A percentile compares a stretch with the other conserved stretches of the same genome.
Conservation (phyloP, 2,888 invertebrate species). For the Copidosoma aretas region DNA sequence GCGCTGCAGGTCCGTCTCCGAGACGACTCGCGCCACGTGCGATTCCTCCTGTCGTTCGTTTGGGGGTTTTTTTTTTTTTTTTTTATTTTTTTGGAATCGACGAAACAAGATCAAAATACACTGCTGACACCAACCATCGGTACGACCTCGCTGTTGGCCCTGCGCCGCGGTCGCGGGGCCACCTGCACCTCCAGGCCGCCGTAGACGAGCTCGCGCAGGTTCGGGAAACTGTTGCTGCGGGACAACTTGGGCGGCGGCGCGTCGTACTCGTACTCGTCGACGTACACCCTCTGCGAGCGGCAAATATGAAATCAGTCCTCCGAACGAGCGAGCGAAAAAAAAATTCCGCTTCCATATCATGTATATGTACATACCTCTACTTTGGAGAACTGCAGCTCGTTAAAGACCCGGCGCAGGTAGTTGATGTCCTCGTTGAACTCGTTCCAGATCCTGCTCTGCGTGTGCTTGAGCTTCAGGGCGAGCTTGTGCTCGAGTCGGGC, state of each 20-base stretch:
- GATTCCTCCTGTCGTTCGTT: slow-evolving; percentile 48
- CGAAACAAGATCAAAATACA: slow-evolving; percentile 30
- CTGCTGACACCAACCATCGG: slow-evolving; percentile 53
- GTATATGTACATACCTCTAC: slow-evolving; percentile 67
- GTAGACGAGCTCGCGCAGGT: slow-evolving; percentile 67
- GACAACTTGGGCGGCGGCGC: slow-evolving; percentile 55
- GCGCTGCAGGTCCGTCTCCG: slow-evolving; percentile 79
- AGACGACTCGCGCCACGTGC: slow-evolving; percentile 70
- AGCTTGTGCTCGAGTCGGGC: slow-evolving; percentile 78
- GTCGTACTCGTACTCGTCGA: slow-evolving; percentile 60
- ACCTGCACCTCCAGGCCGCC: slow-evolving; percentile 49
- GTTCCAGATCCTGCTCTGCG: slow-evolving; percentile 79
- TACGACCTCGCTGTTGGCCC: slow-evolving; percentile 60
- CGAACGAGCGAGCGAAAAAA: background rate
- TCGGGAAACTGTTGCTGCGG: slow-evolving; percentile 75
- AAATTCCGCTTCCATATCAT: too few species aligned
- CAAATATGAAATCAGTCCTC: background rate
- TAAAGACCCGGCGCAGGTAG: slow-evolving; percentile 75
- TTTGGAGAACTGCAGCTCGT: slow-evolving; percentile 82
- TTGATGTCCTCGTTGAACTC: slow-evolving; percentile 79
- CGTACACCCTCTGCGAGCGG: slow-evolving; percentile 75
- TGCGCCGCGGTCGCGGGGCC: slow-evolving; percentile 55
- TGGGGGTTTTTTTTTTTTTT: background rate
- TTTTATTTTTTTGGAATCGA: too few species aligned
- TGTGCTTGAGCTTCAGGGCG: slow-evolving; percentile 77